Conservation (phyloP, 1,140 invertebrate genomes). For the Galendromus occidentalis region DNA sequence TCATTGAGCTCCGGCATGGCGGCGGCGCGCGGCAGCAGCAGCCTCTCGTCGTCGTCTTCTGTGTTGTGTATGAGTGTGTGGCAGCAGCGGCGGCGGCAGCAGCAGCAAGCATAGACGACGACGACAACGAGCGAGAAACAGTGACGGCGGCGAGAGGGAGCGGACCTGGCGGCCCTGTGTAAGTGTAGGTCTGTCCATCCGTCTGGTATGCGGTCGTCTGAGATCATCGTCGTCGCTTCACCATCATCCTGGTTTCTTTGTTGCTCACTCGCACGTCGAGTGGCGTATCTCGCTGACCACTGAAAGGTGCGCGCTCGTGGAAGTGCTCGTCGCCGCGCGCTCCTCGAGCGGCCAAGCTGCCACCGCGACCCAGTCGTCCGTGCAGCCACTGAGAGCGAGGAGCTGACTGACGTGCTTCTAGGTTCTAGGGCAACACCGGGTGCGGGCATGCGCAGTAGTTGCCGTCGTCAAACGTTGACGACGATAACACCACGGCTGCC, state of each 20-base stretch:
- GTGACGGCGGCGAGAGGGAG: no score
- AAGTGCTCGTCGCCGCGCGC: not conserved
- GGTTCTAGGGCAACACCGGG: not conserved
- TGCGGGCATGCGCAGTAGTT: not conserved
- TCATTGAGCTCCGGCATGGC: constrained; percentile 5
- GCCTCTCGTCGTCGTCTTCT: not conserved
- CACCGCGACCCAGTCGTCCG: no score
- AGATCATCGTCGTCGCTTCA: not conserved
- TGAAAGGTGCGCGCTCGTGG: not conserved
- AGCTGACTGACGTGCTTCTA: not conserved
- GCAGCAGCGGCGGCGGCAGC: no score
- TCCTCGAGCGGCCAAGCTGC: not conserved
- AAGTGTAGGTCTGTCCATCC: not conserved
- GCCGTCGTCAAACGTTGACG: not conserved
- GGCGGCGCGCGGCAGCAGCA: no score
- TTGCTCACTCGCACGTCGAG: not conserved
- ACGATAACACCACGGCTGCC: not conserved
- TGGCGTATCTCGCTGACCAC: not conserved
- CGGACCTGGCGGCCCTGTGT: not conserved
- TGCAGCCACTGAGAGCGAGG: not conserved
- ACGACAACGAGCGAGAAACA: no score
- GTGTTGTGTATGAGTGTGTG: not conserved
- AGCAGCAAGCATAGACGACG: no score
- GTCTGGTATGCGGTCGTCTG: not conserved
- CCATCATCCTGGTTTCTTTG: not conserved